These are phyloP conservation scores for Xestia c-nigrum DNA, from an alignment of 2,888 invertebrate species.

Conservation along the genomic window DNA sequence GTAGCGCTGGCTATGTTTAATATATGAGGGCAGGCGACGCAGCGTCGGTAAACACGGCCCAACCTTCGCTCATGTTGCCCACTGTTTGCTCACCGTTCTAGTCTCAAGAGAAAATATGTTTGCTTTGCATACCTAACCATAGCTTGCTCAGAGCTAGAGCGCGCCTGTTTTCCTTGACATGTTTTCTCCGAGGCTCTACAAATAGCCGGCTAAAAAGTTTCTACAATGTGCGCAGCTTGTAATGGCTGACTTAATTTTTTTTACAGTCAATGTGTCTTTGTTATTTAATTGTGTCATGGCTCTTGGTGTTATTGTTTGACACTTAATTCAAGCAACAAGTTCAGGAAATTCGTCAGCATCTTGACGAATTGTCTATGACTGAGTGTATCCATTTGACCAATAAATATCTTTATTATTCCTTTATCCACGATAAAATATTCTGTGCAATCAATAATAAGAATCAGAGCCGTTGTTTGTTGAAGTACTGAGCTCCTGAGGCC, in stretches of 20 bases:
- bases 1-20: constrained; percentile 87
- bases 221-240: constrained; percentile 51
- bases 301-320: not conserved
- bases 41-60: constrained; percentile 87
- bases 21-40: constrained; percentile 90
- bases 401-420: not conserved
- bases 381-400: not conserved
- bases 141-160: constrained; percentile 77
- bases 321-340: not conserved
- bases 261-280: constrained; percentile 12
- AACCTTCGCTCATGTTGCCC: constrained; percentile 87
- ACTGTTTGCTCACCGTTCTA: constrained; percentile 88
- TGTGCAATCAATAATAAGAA: constrained; percentile 82
- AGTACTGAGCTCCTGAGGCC: constrained; percentile 88
- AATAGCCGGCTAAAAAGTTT: constrained; percentile 72
- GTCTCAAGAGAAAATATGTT: constrained; percentile 90
- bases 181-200: constrained; percentile 82
- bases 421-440: constrained; percentile 17
- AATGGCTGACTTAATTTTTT: constrained; percentile 34
- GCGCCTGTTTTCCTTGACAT: constrained; percentile 85
- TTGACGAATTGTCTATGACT: not conserved
- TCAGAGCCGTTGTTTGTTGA: constrained; percentile 89
- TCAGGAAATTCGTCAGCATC: not conserved
- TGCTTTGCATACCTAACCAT: constrained; percentile 88
- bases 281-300: not conserved